Base-by-base conservation (phyloP, 2,797 vertebrate genomes). In the Scleropages formosus region DNA sequence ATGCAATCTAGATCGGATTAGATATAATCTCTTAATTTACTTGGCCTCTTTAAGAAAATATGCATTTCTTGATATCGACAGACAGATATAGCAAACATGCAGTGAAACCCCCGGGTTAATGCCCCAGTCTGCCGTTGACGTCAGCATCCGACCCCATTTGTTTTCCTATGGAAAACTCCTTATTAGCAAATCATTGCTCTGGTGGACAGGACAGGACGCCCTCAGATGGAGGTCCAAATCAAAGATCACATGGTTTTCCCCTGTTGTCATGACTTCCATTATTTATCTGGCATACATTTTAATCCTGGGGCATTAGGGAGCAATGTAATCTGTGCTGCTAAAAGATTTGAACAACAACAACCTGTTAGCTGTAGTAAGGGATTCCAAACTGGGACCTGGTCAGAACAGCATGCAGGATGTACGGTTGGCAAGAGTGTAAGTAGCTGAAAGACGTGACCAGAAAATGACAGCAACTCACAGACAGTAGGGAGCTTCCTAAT, bases 11-110 rank as follows among this genome's bases (percentile, higher is more conserved):
- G 15, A n/a, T 53, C 0, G 53, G 26, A 72, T 44, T 59, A 27
- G 11, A 13, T 22, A 56, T 70, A 31, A 56, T 68, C 49, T 22
- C 49, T 70, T 16, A 24, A 70, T 70, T 70, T 70, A 39, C 22
- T 56, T 56, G 53, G 11, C 2, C 53, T 2, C 53, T 56, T 56
- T 18, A 11, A 22, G 47, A 12, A 22, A 70, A 56, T 51, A 22
- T 26, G 46, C 16, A 39, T 26, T 51, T 51, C 18, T 68, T 49
- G 9, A 66, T n/a, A 68, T 11, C 18, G 47, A 49, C 18, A 22
- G 66, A 68, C 6, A 2, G 39, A 22, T 47, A 20, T n/a, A 65
- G 27, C 20, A 49, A 39, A 39, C 53, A 56, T 56, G 53, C 53
- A 18, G 12, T 11, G 18, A 67, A 47, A 47, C 39, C 16, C 16